Percentiles rank a stretch among this genome's conserved stretches.
phyloP scores from a whole-genome alignment of 2,888 invertebrate genomes.

The Argynnis bischoffii region DNA sequence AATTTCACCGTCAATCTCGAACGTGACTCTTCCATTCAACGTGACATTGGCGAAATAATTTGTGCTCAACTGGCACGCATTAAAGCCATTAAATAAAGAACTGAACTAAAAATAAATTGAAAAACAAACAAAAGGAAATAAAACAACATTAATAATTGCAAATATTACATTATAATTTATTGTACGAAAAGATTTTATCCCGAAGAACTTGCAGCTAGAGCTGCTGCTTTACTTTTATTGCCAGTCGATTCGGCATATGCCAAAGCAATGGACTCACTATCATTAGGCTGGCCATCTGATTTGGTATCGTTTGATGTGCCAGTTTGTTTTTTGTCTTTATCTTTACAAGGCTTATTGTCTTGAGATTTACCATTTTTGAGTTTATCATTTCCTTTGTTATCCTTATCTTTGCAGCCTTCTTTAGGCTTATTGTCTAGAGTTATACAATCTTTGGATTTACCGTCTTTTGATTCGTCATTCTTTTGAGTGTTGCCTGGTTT shows the following conservation, averaged over 20 bases:
- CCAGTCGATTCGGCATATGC: neutral
- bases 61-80: too few relatives aligned
- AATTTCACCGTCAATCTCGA: too few relatives aligned
- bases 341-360: too few relatives aligned
- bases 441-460: neutral
- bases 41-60: too few relatives aligned
- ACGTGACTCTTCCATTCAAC: too few relatives aligned
- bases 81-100: too few relatives aligned
- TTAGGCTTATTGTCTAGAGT: neutral
- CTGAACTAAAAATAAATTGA: too few relatives aligned
- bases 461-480: neutral
- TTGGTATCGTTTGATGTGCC: neutral
- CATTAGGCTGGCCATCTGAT: neutral
- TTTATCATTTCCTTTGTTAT: neutral
- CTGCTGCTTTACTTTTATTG: neutral
- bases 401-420: neutral
- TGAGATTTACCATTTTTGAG: too few relatives aligned
- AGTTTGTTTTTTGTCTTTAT: neutral
- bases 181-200: neutral
- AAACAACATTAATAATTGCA: too few relatives aligned
- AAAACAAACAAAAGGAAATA: too few relatives aligned
- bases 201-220: constrained; percentile 2
- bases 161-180: neutral
- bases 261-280: neutral
- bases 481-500: neutral